These are phyloP conservation scores for Phania funesta DNA, from an alignment of 2,888 invertebrate genomes.

Conservation along the genomic window DNA sequence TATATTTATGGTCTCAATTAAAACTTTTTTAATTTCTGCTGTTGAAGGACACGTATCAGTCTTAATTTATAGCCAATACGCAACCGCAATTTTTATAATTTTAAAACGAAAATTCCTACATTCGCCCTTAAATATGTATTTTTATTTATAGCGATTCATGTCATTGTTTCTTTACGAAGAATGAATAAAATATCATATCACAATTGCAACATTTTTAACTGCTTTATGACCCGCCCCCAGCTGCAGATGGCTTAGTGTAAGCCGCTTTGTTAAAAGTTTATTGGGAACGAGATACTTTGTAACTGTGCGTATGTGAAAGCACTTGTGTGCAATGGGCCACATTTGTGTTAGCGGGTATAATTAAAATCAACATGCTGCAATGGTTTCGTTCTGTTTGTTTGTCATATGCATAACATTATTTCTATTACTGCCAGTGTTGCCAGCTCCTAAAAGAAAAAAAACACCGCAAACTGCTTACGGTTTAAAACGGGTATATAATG, in stretches of 20 bases:
- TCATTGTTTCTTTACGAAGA: not conserved
- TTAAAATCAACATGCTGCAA: conserved; percentile 61
- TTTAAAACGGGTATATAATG: too few species aligned
- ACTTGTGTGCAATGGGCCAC: conserved; percentile 10
- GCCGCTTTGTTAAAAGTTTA: not conserved
- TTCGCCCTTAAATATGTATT: not conserved
- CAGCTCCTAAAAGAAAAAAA: too few species aligned
- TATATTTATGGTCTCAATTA: conserved; percentile 30
- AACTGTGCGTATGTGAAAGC: not conserved
- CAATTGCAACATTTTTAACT: too few species aligned
- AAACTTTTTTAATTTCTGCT: too few species aligned
- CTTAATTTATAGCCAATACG: conserved; percentile 43
- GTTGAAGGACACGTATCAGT: conserved; percentile 65
- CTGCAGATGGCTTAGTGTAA: not conserved
- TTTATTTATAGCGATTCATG: not conserved
- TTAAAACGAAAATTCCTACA: conserved; percentile 3
- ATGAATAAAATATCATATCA: not conserved
- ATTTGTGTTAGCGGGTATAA: conserved; percentile 51
- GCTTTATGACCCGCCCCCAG: not conserved
- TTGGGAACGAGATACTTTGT: not conserved
- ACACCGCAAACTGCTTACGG: too few species aligned
- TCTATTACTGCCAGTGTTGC: too few species aligned
- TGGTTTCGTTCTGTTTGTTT: too few species aligned
- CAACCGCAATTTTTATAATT: conserved; percentile 21
- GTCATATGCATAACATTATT: too few species aligned